These are phyloP conservation scores for Trichonephila clavipes DNA, from an alignment of 1,140 invertebrate genomes.

Conservation along the genomic window DNA sequence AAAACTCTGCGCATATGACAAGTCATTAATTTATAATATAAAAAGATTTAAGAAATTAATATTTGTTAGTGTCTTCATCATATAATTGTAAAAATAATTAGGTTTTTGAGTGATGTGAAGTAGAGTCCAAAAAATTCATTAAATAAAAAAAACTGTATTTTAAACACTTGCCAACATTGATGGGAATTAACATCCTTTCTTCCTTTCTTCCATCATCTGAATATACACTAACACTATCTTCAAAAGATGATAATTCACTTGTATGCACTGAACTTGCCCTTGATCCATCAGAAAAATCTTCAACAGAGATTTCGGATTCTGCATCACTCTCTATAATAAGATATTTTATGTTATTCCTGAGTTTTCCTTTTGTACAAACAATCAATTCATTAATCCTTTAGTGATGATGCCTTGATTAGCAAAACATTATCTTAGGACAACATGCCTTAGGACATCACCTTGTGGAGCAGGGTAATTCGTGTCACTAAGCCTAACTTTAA, in stretches of 20 bases:
- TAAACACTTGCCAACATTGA: slow-evolving; percentile 41
- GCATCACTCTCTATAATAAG: slow-evolving; percentile 23
- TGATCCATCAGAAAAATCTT: neutral
- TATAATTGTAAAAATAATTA: too few relatives aligned
- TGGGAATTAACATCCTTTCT: slow-evolving; percentile 39
- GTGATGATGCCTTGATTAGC: neutral
- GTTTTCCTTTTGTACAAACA: neutral
- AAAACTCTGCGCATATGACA: too few relatives aligned
- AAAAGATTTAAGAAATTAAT: too few relatives aligned
- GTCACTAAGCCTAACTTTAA: neutral
- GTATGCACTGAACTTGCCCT: slow-evolving; percentile 54
- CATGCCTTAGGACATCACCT: neutral
- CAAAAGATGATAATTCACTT: slow-evolving; percentile 65
- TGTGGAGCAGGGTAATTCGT: too few relatives aligned
- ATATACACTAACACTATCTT: slow-evolving; percentile 54
- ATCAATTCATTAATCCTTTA: neutral
- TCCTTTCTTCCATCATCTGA: slow-evolving; percentile 20
- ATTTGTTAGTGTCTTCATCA: too few relatives aligned
- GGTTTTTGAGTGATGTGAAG: too few relatives aligned
- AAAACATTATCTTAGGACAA: neutral
- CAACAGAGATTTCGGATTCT: slow-evolving; percentile 6
- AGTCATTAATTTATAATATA: too few relatives aligned
- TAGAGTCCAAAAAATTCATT: too few relatives aligned
- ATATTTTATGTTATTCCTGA: neutral
- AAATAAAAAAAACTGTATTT: neutral